A percentile compares a stretch with the other conserved stretches of the same genome.
phyloP scores from a whole-genome alignment of 2,797 vertebrate species.

The Sebastes nivosus region DNA sequence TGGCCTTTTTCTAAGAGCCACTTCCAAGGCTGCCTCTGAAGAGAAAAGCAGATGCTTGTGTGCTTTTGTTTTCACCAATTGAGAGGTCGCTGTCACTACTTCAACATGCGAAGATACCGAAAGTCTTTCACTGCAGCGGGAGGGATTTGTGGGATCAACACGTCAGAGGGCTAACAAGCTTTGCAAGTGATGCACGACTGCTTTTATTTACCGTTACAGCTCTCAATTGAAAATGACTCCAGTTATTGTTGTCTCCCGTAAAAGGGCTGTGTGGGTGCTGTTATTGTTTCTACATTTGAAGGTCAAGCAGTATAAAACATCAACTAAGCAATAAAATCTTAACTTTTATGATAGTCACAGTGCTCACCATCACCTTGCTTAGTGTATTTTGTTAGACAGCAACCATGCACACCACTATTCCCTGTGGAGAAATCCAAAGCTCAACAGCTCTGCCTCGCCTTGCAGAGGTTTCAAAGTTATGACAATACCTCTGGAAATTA shows the following conservation, averaged over 20 bases:
- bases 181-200: background rate
- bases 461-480: background rate
- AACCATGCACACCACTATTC: background rate
- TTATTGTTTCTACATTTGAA: background rate
- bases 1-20: background rate
- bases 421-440: background rate
- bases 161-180: background rate
- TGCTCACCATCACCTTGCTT: background rate
- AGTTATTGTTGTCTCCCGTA: background rate
- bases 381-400: background rate
- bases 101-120: background rate
- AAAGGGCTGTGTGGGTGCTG: background rate
- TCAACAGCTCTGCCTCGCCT: background rate
- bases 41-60: constrained; percentile 9
- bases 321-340: background rate
- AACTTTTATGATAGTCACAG: background rate
- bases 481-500: no score
- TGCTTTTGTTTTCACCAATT: background rate
- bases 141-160: background rate
- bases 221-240: background rate
- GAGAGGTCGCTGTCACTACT: background rate
- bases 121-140: background rate
- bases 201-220: background rate
- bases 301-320: background rate
- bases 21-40: background rate